A percentile compares a stretch with the other conserved stretches of the same genome.
Evolutionary conservation across 2,888 invertebrate genomes (phyloP).

Genomic region (Cremastobaeus sp.): DNA sequence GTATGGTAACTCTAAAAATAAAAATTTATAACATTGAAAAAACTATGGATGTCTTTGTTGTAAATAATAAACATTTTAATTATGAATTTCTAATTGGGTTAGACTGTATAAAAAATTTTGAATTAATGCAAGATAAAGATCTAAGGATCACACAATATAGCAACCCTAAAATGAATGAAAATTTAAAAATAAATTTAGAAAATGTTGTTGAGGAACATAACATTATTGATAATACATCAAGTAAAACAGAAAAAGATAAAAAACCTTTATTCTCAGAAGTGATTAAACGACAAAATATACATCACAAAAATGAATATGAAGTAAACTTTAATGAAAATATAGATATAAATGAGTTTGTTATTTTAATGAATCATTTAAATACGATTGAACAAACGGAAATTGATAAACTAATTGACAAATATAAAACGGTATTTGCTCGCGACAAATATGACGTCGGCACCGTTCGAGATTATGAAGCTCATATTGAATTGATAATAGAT

Average conservation of each 20-base stretch:
- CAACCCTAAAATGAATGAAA: slow-evolving; percentile 16
- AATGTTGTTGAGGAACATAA: not conserved
- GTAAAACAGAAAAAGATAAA: not conserved
- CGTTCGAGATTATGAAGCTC: slow-evolving; percentile 60
- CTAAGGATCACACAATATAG: slow-evolving; percentile 44
- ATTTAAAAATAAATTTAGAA: not conserved
- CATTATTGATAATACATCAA: not conserved
- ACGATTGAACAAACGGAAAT: slow-evolving; percentile 41
- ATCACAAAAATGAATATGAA: no score
- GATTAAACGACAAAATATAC: no score
- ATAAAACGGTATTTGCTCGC: slow-evolving; percentile 61
- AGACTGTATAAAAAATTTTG: slow-evolving; percentile 24
- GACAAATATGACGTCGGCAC: slow-evolving; percentile 63
- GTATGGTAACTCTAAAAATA: slow-evolving; percentile 59
- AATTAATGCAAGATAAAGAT: slow-evolving; percentile 63
- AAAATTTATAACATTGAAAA: slow-evolving; percentile 64
- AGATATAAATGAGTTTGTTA: slow-evolving; percentile 42
- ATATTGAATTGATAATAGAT: slow-evolving; percentile 56
- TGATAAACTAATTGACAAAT: slow-evolving; percentile 58
- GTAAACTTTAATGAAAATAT: slow-evolving; percentile 60
- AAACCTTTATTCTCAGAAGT: no score
- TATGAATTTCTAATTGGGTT: slow-evolving; percentile 36
- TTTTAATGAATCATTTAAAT: slow-evolving; percentile 48
- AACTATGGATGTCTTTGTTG: slow-evolving; percentile 56
- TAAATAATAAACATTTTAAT: slow-evolving; percentile 46